Evolutionary conservation across 2,888 invertebrate genomes (phyloP), one percentile per base, ranked within the genome.

Genomic region (Hoplodrina blanda): DNA sequence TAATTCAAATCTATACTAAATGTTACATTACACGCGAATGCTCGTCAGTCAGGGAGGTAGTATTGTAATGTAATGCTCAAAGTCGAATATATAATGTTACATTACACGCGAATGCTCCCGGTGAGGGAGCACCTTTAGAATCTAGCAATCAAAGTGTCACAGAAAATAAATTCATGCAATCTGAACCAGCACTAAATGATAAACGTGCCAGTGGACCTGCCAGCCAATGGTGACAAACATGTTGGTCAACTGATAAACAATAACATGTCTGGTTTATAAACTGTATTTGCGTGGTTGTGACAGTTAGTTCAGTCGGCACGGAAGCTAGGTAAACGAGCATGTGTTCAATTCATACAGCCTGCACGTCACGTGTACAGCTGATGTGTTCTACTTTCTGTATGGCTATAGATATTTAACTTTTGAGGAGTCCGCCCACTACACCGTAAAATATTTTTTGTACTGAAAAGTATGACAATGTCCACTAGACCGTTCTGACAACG

Each of bases 101-200:
- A n/a, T n/a, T n/a, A n/a, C n/a, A n/a, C n/a, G n/a, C n/a, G n/a
- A n/a, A n/a, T n/a, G n/a, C n/a, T n/a, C n/a, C n/a, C n/a, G n/a
- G n/a, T n/a, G n/a, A n/a, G n/a, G n/a, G n/a, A n/a, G n/a, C n/a
- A n/a, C n/a, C n/a, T n/a, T n/a, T 19, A 25, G 46, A 54, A 74
- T 64, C 50, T 76, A n/a, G 5, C 17, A 33, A 64, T 64, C 19
- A 44, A 71, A 60, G 17, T 67, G 44, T 56, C 55, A 41, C 30
- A 61, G 33, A 30, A 52, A 55, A 77, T 13, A 30, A 57, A 62
- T 41, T 6, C 33, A 30, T 10, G 11, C 1, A 19, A 10, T 19
- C n/a, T 1, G 3, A 11, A 25, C 17, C 13, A 2, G 33, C 30
- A 4, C 2, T 11, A 30, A 5, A 49, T 49, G n/a, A 52, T 25